Percentiles rank a stretch among this genome's conserved stretches.
Conservation (phyloP, 2,797 vertebrate genomes). For the Acrocephalus scirpaceus region DNA sequence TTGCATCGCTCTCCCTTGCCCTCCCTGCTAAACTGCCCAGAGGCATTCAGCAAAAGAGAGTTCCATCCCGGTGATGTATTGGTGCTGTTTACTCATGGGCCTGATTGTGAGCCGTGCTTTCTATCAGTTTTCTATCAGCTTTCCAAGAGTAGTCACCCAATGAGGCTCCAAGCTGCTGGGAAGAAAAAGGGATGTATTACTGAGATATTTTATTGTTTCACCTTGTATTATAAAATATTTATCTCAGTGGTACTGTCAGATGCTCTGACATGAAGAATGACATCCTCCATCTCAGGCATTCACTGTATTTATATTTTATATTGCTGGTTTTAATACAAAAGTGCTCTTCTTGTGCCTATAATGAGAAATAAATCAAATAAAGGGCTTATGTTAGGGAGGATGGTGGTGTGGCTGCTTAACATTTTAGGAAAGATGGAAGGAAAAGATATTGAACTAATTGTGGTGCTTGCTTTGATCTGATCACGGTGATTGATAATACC, state of each 20-base stretch:
- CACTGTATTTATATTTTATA: background rate
- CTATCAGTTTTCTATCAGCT: background rate
- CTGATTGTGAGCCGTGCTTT: background rate
- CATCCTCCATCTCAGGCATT: background rate
- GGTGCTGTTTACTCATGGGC: background rate
- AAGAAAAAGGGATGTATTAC: background rate
- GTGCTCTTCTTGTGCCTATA: background rate
- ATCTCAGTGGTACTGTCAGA: background rate
- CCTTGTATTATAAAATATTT: background rate
- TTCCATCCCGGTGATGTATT: background rate
- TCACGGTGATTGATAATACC: constrained; percentile 46
- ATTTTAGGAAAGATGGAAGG: constrained; percentile 30
- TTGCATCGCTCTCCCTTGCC: background rate
- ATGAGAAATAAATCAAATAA: constrained; percentile 2
- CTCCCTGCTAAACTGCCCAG: background rate
- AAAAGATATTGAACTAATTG: constrained; percentile 41
- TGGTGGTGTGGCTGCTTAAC: background rate
- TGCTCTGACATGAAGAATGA: background rate
- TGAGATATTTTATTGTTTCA: background rate
- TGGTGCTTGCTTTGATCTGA: constrained; percentile 59
- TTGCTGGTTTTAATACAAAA: background rate
- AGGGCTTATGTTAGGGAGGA: background rate
- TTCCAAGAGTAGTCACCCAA: background rate
- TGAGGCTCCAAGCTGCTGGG: background rate
- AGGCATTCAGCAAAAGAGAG: background rate